Conservation (phyloP, 1,140 invertebrate species). For the Calycopis cecrops region DNA sequence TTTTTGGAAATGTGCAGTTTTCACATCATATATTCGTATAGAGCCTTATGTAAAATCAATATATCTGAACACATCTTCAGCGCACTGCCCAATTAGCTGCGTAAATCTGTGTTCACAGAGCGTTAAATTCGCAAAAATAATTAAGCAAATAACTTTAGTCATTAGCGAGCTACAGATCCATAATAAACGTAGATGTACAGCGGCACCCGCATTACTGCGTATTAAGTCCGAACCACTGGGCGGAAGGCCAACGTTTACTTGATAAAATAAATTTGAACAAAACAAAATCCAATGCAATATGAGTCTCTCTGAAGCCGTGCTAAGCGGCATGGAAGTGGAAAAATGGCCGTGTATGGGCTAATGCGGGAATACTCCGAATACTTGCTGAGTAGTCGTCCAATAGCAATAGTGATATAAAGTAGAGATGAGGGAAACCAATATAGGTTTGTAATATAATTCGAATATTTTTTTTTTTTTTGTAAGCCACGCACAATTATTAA, state of each 20-base stretch:
- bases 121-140: conserved; percentile 47
- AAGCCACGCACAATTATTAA: too few species aligned
- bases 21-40: conserved; percentile 41
- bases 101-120: conserved; percentile 34
- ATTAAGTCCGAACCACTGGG: conserved; percentile 59
- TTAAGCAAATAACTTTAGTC: conserved; percentile 60
- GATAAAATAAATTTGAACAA: conserved; percentile 74
- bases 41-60: neutral
- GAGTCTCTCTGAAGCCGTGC: conserved; percentile 70
- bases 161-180: conserved; percentile 46
- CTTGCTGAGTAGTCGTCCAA: conserved; percentile 28
- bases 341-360: conserved; percentile 56
- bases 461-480: too few species aligned
- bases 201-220: conserved; percentile 51
- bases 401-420: too few species aligned
- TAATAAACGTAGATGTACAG: conserved; percentile 30
- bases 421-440: too few species aligned
- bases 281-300: conserved; percentile 71
- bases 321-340: conserved; percentile 69
- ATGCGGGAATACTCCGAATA: conserved; percentile 65
- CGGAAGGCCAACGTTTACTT: conserved; percentile 65
- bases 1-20: too few species aligned
- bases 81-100: conserved; percentile 33
- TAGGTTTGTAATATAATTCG: too few species aligned
- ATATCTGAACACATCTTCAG: neutral